Conservation (phyloP, 2,888 invertebrate genomes). For the Torymus aiolomorphi region DNA sequence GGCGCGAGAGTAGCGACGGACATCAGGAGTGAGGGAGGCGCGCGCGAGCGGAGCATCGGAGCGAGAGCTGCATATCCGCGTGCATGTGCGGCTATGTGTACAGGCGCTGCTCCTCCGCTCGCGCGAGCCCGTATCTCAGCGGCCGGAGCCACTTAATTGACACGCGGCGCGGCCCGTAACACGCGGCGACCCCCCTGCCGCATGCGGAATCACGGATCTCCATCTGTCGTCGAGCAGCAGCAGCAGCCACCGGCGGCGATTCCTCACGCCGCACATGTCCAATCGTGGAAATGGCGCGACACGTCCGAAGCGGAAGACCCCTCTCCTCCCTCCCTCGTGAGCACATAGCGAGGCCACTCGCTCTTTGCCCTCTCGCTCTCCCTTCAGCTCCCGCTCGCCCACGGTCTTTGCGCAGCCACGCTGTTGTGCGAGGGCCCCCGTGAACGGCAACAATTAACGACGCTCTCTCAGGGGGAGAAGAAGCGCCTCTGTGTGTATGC, state of each 20-base stretch:
- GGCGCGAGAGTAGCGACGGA: background rate
- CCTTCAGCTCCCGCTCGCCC: no score
- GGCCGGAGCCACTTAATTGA: conserved; percentile 75
- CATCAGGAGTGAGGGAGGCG: conserved; percentile 9
- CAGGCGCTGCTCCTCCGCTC: no score
- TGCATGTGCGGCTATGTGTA: conserved; percentile 64
- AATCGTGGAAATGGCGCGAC: conserved; percentile 61
- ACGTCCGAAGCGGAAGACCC: conserved; percentile 19
- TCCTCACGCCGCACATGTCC: conserved; percentile 60
- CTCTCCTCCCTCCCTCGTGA: no score
- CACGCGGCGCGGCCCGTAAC: conserved; percentile 74
- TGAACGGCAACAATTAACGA: no score
- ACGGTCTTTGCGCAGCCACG: no score
- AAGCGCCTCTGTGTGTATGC: no score
- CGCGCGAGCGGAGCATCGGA: background rate
- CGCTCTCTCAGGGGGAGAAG: no score
- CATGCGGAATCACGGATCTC: conserved; percentile 70
- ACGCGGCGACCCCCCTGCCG: conserved; percentile 73
- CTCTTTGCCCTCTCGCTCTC: no score
- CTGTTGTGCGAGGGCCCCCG: no score
- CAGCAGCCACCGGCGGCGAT: conserved; percentile 58
- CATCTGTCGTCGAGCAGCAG: conserved; percentile 68
- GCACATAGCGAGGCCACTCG: background rate
- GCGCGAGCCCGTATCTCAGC: conserved; percentile 73
- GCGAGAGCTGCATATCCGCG: conserved; percentile 67